phyloP scores from a whole-genome alignment of 2,113 vertebrate species.

The Daboia siamensis region DNA sequence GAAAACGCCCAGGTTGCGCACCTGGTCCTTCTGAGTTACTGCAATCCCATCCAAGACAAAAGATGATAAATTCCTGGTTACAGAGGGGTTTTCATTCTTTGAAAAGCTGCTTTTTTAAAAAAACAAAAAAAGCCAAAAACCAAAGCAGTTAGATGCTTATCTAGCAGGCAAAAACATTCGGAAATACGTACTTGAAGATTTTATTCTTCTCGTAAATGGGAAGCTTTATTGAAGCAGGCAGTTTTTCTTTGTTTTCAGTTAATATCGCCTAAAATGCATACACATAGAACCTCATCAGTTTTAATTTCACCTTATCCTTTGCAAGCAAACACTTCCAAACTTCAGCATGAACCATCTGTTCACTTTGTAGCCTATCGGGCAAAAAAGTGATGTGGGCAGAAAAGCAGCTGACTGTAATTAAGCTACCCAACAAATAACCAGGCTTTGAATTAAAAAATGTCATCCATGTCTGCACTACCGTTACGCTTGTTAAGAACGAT shows the following conservation, averaged over 20 bases:
- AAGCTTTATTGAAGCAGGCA: slow-evolving; percentile 73
- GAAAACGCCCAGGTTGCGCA: no score
- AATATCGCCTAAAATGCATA: slow-evolving; percentile 73
- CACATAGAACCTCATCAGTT: not conserved
- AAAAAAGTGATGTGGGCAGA: not conserved
- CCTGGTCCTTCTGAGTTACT: no score
- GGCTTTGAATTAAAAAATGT: not conserved
- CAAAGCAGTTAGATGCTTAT: not conserved
- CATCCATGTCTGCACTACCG: not conserved
- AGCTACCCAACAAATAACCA: not conserved
- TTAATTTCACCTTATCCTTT: not conserved
- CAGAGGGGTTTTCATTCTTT: not conserved
- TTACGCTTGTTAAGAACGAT: not conserved
- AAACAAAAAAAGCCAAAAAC: no score
- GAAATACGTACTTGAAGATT: slow-evolving; percentile 80
- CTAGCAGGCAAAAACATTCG: slow-evolving; percentile 6
- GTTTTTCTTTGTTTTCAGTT: slow-evolving; percentile 82
- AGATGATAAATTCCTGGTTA: no score
- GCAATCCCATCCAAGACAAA: no score
- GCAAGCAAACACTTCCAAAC: not conserved
- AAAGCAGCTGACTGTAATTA: not conserved
- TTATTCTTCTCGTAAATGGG: slow-evolving; percentile 66
- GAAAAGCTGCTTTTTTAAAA: not conserved
- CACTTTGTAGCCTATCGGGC: not conserved
- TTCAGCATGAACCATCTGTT: not conserved